Evolutionary conservation across 2,797 vertebrate genomes (phyloP).

Genomic region (Uromys caudimaculatus): DNA sequence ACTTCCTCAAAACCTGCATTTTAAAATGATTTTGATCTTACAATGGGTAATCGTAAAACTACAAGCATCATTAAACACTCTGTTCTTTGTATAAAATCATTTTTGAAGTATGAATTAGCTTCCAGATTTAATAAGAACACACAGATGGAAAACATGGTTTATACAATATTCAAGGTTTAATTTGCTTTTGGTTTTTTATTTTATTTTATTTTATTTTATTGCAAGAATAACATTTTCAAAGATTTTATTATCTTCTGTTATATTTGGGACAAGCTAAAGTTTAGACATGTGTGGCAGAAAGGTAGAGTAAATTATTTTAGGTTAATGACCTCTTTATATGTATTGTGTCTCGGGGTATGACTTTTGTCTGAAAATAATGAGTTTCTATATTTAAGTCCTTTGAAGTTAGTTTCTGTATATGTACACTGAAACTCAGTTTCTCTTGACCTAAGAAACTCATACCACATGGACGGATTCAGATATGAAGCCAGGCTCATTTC

Average conservation of each 20-base stretch:
- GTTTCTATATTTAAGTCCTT: neutral
- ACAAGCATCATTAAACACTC: neutral
- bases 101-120: constrained; percentile 47
- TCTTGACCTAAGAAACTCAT: neutral
- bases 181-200: constrained; percentile 5
- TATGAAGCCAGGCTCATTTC: neutral
- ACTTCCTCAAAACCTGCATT: constrained; percentile 2
- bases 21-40: constrained; percentile 65
- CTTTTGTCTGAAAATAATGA: constrained; percentile 17
- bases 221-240: constrained; percentile 17
- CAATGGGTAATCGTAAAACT: constrained; percentile 22
- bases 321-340: neutral
- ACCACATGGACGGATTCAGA: neutral
- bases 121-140: constrained; percentile 14
- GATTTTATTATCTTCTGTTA: constrained; percentile 26
- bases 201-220: too few species aligned
- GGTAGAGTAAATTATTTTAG: constrained; percentile 15
- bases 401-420: neutral
- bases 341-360: constrained; percentile 11
- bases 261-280: neutral
- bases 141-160: constrained; percentile 49
- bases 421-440: neutral
- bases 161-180: constrained; percentile 29
- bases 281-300: neutral
- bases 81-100: constrained; percentile 11